phyloP scores from a whole-genome alignment of 2,113 vertebrate species.

The Raja brachyura region DNA sequence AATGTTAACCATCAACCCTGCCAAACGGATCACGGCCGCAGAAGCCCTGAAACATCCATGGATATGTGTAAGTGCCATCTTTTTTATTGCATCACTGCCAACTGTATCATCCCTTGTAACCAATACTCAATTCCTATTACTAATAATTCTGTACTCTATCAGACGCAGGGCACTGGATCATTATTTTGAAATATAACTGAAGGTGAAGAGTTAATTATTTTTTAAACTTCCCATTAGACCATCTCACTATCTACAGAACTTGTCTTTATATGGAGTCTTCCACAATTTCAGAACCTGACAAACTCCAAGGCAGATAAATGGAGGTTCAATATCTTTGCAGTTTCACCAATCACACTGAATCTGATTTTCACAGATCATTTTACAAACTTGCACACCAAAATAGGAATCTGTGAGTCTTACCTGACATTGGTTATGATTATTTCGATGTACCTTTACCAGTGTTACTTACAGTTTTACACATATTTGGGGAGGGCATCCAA shows the following conservation, averaged over 20 bases:
- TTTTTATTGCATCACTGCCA: constrained; percentile 71
- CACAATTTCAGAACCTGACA: background rate
- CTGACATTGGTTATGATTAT: background rate
- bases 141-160: background rate
- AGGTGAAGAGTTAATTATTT: background rate
- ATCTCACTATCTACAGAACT: background rate
- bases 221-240: background rate
- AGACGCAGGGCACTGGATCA: background rate
- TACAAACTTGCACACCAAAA: background rate
- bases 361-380: background rate
- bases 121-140: background rate
- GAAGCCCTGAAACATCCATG: constrained; percentile 92
- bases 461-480: background rate
- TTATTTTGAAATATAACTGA: background rate
- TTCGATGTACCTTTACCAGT: background rate
- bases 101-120: background rate
- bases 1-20: constrained; percentile 95
- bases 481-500: background rate
- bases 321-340: background rate
- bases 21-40: constrained; percentile 82
- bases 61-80: constrained; percentile 79
- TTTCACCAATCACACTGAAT: background rate
- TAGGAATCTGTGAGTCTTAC: background rate
- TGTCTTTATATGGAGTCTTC: background rate
- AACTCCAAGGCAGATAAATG: background rate